A percentile compares a stretch with the other conserved stretches of the same genome.
These are phyloP conservation scores for Galaxea fascicularis DNA, from an alignment of 92 coral and sea anemone genomes.

Conservation along the genomic window DNA sequence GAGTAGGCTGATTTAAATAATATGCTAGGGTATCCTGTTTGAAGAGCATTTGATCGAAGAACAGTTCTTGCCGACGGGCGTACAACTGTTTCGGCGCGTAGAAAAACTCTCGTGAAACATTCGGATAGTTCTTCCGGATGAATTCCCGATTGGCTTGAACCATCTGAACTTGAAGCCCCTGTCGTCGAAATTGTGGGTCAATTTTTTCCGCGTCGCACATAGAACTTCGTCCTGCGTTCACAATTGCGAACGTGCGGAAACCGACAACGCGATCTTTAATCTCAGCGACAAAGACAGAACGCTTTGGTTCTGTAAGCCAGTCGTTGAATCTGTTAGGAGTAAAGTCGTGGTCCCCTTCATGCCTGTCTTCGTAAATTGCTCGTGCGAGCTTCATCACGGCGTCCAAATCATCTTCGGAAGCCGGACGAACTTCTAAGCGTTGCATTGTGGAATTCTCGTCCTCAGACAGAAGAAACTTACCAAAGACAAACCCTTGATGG, in stretches of 20 bases:
- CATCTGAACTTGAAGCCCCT: conserved; percentile 79
- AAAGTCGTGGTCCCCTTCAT: conserved; percentile 76
- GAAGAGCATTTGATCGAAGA: conserved; percentile 80
- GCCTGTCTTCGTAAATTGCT: conserved; percentile 68
- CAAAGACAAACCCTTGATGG: not conserved
- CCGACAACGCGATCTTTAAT: conserved; percentile 75
- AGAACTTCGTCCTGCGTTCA: conserved; percentile 81
- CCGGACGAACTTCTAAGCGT: conserved; percentile 43
- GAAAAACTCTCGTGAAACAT: conserved; percentile 78
- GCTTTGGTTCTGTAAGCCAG: conserved; percentile 79
- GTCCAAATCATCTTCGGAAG: conserved; percentile 66
- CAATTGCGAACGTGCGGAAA: conserved; percentile 85
- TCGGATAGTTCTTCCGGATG: conserved; percentile 74
- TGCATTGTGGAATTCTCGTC: conserved; percentile 1
- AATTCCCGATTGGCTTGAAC: conserved; percentile 79
- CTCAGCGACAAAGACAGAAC: conserved; percentile 84
- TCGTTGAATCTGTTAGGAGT: conserved; percentile 78
- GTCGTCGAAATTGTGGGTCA: conserved; percentile 88
- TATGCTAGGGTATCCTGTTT: conserved; percentile 89
- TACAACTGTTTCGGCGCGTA: conserved; percentile 91
- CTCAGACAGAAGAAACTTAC: not conserved
- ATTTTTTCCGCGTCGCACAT: conserved; percentile 85
- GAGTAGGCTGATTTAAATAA: conserved; percentile 49
- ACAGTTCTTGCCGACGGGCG: conserved; percentile 82
- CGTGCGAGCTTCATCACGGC: conserved; percentile 81